Percentiles rank a stretch among this genome's conserved stretches.
Conservation (phyloP, 2,113 vertebrate genomes). For the Synchiropus splendidus region DNA sequence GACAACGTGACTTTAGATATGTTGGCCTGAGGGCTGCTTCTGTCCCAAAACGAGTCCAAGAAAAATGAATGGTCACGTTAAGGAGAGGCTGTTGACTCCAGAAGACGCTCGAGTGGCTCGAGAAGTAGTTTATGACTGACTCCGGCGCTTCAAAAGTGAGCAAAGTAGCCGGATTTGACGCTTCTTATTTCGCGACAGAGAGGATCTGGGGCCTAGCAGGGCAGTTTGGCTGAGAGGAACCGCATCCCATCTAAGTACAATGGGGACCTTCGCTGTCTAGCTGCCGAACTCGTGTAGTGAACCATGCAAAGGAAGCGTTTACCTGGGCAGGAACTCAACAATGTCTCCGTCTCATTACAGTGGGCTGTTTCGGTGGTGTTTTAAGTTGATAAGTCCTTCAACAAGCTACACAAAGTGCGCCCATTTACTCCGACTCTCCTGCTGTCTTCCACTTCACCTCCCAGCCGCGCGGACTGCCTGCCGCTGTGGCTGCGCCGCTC, state of each 20-base stretch:
- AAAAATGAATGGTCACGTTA: constrained; percentile 23
- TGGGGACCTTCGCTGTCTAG: constrained; percentile 67
- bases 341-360: constrained; percentile 64
- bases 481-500: constrained; percentile 47
- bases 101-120: too few species aligned
- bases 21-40: constrained; percentile 27
- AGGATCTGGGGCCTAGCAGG: constrained; percentile 68
- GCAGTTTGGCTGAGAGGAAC: constrained; percentile 67
- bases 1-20: constrained; percentile 17
- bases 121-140: too few species aligned
- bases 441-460: constrained; percentile 75
- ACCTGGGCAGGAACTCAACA: constrained; percentile 66
- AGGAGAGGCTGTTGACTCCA: too few species aligned
- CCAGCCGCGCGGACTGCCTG: constrained; percentile 66
- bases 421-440: constrained; percentile 72
- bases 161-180: constrained; percentile 30
- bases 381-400: constrained; percentile 64
- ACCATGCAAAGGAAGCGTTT: constrained; percentile 58
- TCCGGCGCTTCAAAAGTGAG: constrained; percentile 6
- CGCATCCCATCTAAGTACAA: constrained; percentile 71
- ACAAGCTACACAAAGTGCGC: constrained; percentile 68
- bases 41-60: constrained; percentile 19
- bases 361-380: constrained; percentile 56
- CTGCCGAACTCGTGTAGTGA: constrained; percentile 58
- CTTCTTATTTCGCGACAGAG: constrained; percentile 48